These are phyloP conservation scores for Cepphus grylle DNA, from an alignment of 2,113 vertebrate species.

Conservation along the genomic window DNA sequence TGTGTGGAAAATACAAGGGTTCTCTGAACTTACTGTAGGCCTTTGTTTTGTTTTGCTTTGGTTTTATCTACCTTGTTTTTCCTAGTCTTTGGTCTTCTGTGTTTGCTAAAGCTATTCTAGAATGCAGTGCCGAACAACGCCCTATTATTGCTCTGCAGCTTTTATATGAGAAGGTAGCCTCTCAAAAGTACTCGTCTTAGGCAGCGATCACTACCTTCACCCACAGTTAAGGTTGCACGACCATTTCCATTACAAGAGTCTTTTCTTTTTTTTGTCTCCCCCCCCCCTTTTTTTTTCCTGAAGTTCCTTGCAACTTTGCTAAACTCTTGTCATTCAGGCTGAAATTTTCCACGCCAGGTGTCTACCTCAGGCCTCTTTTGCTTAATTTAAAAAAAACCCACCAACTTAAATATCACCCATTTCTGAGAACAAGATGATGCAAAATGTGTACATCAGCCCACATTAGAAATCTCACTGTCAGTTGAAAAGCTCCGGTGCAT, in stretches of 20 bases:
- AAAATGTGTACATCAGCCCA: not conserved
- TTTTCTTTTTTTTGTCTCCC: not conserved
- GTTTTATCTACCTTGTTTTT: not conserved
- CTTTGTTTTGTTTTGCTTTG: not conserved
- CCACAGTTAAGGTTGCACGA: not conserved
- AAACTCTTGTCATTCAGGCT: not conserved
- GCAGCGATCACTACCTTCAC: not conserved
- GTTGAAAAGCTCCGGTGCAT: not conserved
- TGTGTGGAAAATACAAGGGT: not conserved
- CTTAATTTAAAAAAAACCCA: not conserved
- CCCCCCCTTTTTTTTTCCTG: accelerated
- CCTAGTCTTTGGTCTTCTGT: not conserved
- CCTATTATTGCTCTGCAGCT: not conserved
- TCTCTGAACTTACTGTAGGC: not conserved
- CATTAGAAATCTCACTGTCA: not conserved
- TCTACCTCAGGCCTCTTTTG: not conserved
- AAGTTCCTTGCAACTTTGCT: not conserved
- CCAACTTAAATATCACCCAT: not conserved
- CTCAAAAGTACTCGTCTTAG: not conserved
- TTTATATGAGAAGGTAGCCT: not conserved
- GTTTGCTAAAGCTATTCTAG: not conserved
- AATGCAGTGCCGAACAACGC: not conserved
- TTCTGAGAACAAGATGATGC: not conserved
- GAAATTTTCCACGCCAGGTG: not conserved
- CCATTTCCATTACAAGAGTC: not conserved